Percentiles rank a stretch among this genome's conserved stretches.
Evolutionary conservation across 2,888 invertebrate species (phyloP).

Genomic region (Nomada flava): DNA sequence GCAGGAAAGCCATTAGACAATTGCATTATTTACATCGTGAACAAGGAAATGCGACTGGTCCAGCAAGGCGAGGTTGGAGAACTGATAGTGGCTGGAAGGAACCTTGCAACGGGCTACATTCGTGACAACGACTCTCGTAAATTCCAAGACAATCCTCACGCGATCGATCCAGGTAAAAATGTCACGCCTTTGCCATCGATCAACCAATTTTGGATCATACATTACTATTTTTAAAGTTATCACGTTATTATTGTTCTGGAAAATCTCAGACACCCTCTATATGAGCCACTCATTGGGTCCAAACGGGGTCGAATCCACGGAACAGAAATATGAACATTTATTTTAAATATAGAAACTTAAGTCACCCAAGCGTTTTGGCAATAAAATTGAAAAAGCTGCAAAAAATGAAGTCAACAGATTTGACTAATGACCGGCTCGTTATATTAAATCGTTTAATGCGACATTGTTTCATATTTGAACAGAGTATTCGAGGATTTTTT

Average conservation of each 20-base stretch:
- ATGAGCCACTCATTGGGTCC: too few relatives aligned
- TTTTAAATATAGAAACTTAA: too few relatives aligned
- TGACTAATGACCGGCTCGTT: too few relatives aligned
- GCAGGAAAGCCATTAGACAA: slow-evolving; percentile 92
- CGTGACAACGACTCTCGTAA: slow-evolving; percentile 90
- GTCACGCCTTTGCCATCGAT: not conserved
- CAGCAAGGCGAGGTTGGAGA: slow-evolving; percentile 91
- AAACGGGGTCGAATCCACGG: too few relatives aligned
- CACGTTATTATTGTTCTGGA: too few relatives aligned
- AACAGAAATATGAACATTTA: too few relatives aligned
- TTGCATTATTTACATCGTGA: slow-evolving; percentile 92
- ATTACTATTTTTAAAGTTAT: too few relatives aligned
- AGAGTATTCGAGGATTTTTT: slow-evolving; percentile 91
- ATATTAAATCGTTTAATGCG: not conserved
- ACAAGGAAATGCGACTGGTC: slow-evolving; percentile 90
- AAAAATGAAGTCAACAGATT: too few relatives aligned
- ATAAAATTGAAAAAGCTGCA: too few relatives aligned
- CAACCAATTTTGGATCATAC: not conserved
- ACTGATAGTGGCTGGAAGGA: slow-evolving; percentile 92
- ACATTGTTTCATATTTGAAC: not conserved
- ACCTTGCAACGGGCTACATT: slow-evolving; percentile 93
- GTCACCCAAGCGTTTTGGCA: too few relatives aligned
- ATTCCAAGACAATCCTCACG: slow-evolving; percentile 91
- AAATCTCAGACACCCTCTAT: too few relatives aligned
- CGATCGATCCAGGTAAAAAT: slow-evolving; percentile 86